Conservation (phyloP, 2,113 vertebrate genomes). For the Rhadina sibilatrix region DNA sequence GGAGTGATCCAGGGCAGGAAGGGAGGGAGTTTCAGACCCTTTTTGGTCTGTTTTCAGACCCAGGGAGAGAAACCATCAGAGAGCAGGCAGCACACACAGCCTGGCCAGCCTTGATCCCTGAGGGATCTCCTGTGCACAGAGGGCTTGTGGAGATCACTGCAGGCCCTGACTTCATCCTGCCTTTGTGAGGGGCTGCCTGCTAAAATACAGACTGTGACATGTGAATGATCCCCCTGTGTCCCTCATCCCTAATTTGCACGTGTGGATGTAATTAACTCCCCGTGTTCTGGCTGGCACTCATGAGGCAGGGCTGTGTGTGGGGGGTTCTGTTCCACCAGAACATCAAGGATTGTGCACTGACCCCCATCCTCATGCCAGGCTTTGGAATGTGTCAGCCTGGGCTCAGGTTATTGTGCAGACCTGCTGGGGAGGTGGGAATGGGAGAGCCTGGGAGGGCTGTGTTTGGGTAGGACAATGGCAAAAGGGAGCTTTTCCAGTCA, state of each 20-base stretch:
- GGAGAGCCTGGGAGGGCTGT: neutral
- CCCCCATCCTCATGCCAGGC: neutral
- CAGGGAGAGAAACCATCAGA: no score
- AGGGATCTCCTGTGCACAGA: fast-evolving
- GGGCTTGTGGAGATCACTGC: neutral
- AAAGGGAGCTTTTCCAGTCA: fast-evolving
- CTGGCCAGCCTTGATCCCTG: fast-evolving
- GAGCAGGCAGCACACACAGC: neutral
- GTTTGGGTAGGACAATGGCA: neutral
- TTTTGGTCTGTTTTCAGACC: neutral
- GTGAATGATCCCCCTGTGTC: neutral
- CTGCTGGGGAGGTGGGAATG: neutral
- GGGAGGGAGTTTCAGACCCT: neutral
- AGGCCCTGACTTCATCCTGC: neutral
- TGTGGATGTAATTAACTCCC: neutral
- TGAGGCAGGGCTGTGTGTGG: neutral
- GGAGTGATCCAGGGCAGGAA: neutral
- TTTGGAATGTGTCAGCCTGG: neutral
- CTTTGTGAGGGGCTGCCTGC: neutral
- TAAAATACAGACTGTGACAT: neutral
- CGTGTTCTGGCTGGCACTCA: fast-evolving
- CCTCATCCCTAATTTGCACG: fast-evolving
- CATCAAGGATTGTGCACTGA: fast-evolving
- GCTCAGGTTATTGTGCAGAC: neutral
- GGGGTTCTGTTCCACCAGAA: fast-evolving